phyloP scores from a whole-genome alignment of 2,888 invertebrate genomes.

The Chymomyza amoena region DNA sequence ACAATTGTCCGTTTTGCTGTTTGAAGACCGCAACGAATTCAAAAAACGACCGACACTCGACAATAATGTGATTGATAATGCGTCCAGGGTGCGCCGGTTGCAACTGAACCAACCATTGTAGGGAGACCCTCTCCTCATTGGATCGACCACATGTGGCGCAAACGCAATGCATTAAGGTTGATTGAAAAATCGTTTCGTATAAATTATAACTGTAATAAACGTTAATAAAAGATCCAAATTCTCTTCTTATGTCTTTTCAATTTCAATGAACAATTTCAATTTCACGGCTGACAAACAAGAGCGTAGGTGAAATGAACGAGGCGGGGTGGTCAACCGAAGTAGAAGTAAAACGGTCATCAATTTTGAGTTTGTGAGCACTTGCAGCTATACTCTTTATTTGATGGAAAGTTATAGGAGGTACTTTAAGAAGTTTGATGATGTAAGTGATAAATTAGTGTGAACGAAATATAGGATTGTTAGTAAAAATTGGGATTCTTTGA shows the following conservation, averaged over 20 bases:
- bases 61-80: constrained; percentile 54
- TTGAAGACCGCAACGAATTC: constrained; percentile 68
- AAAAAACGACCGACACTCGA: not conserved
- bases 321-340: constrained; percentile 1
- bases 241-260: constrained; percentile 59
- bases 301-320: constrained; percentile 8
- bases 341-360: not conserved
- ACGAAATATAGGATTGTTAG: too few species aligned
- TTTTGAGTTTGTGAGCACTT: not conserved
- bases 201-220: constrained; percentile 72
- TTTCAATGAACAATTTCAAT: constrained; percentile 45
- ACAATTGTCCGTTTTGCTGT: constrained; percentile 32
- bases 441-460: too few species aligned
- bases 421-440: not conserved
- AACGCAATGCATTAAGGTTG: constrained; percentile 3
- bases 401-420: not conserved
- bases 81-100: constrained; percentile 36
- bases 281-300: constrained; percentile 31
- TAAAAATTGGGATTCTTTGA: too few species aligned
- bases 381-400: not conserved
- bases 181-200: constrained; percentile 69
- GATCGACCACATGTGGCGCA: constrained; percentile 58
- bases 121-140: constrained; percentile 13
- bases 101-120: not conserved
- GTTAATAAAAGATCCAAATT: constrained; percentile 19